These are phyloP conservation scores for Alfaro cultratus DNA, from an alignment of 2,797 vertebrate species.

Conservation along the genomic window DNA sequence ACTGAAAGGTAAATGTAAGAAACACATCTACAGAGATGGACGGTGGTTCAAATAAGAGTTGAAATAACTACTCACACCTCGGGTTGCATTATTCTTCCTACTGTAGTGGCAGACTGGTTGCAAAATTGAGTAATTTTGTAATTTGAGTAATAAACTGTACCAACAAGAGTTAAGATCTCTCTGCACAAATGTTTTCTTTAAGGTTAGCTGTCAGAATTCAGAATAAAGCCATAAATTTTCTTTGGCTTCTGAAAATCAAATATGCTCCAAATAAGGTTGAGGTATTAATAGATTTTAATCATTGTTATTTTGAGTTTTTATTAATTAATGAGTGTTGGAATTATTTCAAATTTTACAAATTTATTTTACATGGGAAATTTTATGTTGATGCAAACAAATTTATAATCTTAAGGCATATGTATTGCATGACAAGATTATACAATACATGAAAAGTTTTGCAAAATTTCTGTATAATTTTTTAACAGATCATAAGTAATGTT, in stretches of 20 bases:
- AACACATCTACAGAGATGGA: not conserved
- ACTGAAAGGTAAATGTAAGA: not conserved
- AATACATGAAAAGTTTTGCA: not conserved
- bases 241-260: not conserved
- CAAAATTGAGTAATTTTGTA: not conserved
- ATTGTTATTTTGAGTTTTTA: not conserved
- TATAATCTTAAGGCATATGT: not conserved
- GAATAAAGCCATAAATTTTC: not conserved
- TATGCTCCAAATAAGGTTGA: not conserved
- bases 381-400: not conserved
- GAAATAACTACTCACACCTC: not conserved
- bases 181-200: not conserved
- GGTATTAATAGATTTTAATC: not conserved
- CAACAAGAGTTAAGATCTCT: not conserved
- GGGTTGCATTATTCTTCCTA: not conserved
- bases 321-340: not conserved
- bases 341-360: not conserved
- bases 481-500: not conserved
- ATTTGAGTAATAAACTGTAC: not conserved
- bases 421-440: not conserved
- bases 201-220: not conserved
- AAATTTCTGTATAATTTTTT: not conserved
- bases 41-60: not conserved
- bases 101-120: not conserved
- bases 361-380: not conserved